Percentiles rank a stretch among this genome's conserved stretches.
Evolutionary conservation across 1,140 invertebrate genomes (phyloP).

Genomic region (Lordiphosa clarofinis): DNA sequence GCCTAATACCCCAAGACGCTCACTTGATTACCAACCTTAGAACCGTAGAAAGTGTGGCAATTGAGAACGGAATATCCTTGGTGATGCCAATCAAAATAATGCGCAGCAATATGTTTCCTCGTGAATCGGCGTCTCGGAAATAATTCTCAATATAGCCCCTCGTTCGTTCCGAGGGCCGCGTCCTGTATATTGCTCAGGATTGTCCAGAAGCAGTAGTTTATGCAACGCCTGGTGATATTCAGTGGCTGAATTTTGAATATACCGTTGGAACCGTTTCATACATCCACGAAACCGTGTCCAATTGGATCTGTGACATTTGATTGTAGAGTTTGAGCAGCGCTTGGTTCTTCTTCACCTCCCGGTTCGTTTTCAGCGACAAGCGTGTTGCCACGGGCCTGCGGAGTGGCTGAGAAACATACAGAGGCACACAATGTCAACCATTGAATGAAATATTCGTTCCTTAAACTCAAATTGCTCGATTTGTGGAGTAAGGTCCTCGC

Average conservation of each 20-base stretch:
- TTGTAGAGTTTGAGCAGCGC: conserved; percentile 84
- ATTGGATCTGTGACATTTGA: conserved; percentile 88
- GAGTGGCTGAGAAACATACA: conserved; percentile 91
- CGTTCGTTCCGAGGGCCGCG: conserved; percentile 95
- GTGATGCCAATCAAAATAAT: conserved; percentile 91
- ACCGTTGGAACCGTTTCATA: conserved; percentile 88
- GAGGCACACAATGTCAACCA: conserved; percentile 92
- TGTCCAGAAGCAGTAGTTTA: conserved; percentile 93
- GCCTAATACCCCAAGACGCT: conserved; percentile 88
- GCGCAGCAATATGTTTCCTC: conserved; percentile 90
- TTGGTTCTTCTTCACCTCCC: conserved; percentile 65
- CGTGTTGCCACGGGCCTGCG: conserved; percentile 87
- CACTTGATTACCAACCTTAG: conserved; percentile 91
- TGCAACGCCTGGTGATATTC: conserved; percentile 91
- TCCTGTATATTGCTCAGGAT: conserved; percentile 92
- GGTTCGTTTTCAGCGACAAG: conserved; percentile 62
- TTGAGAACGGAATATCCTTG: conserved; percentile 90
- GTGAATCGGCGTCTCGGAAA: conserved; percentile 91
- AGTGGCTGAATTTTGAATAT: conserved; percentile 86
- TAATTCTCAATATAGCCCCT: conserved; percentile 87
- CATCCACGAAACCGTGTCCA: conserved; percentile 92
- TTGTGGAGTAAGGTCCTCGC: conserved; percentile 81
- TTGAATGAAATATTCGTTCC: conserved; percentile 90
- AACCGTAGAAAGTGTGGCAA: conserved; percentile 90
- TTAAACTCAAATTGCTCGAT: conserved; percentile 84